Evolutionary conservation across 2,113 vertebrate species (phyloP), one percentile per base, ranked within the genome.

Genomic region (Ceyx melanurus): DNA sequence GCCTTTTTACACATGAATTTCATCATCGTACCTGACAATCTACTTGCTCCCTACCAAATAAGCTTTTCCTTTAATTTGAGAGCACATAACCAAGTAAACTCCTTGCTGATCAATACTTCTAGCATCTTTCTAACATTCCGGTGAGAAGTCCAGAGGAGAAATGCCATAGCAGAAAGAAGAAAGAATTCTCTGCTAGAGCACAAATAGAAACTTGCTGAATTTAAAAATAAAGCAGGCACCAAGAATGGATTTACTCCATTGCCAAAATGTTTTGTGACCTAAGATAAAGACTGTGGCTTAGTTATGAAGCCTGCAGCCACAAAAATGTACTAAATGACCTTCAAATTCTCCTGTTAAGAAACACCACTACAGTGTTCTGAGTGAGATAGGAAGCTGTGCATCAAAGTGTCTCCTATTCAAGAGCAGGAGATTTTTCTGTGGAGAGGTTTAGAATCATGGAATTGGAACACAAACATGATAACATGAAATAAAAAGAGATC

Each of bases 181-280:
- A 56, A 58, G 37, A 54, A 37, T n/a, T 40, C 48, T 54, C 18
- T 1, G 1, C 70, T 43, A n/a, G 13, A 43, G 37, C 51, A 78
- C 46, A 25, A 45, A 22, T 6, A 71, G 20, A 31, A 62, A 26
- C 35, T 37, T 0, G 0, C 6, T 33, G 23, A n/a, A 46, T 31
- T 54, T 21, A 56, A 29, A 58, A 75, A 46, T 21, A 65, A 40
- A 74, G 40, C 12, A 54, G 40, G 53, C 43, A 66, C 6, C 21
- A 37, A 33, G 25, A 61, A 31, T 6, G 4, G 11, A 33, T 58
- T 33, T 33, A 43, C 31, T 28, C 23, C 23, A 8, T 4, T 29
- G 31, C 16, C 48, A 29, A 56, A 81, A 66, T 0, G 28, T 60
- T 43, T 77, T 25, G 51, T 50, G 35, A 61, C 4, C 42, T n/a